phyloP scores from a whole-genome alignment of 1,140 invertebrate species.

The Brachionus angularis region DNA sequence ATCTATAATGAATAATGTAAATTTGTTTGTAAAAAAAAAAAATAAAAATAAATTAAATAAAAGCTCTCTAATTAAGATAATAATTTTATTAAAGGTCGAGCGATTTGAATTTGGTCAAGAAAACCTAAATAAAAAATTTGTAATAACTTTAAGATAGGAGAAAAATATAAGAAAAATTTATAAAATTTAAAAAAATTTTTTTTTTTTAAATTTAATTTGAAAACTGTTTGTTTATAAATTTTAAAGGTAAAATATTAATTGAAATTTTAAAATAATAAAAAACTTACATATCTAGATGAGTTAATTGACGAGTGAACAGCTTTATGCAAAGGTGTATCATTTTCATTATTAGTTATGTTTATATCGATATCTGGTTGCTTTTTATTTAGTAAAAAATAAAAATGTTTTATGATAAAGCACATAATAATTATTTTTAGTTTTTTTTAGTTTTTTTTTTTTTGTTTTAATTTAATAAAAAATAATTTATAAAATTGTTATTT shows the following conservation, averaged over 20 bases:
- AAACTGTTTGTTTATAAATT: neutral
- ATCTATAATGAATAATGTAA: too few relatives aligned
- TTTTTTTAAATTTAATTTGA: too few relatives aligned
- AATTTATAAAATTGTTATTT: neutral
- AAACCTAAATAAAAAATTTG: too few relatives aligned
- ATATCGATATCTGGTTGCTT: conserved; percentile 57
- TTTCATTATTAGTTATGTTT: conserved; percentile 58
- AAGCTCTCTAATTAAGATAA: too few relatives aligned
- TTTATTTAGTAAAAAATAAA: neutral
- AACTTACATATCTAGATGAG: conserved; percentile 40
- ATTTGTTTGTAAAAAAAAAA: conserved; percentile 30
- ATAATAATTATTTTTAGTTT: too few relatives aligned
- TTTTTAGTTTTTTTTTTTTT: too few relatives aligned
- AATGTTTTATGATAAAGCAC: conserved; percentile 37
- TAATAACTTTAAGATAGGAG: too few relatives aligned
- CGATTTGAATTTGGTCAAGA: too few relatives aligned
- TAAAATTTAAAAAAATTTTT: too few relatives aligned
- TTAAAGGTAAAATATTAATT: neutral
- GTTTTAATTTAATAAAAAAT: too few relatives aligned
- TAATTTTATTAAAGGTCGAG: too few relatives aligned
- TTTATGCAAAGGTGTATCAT: conserved; percentile 61
- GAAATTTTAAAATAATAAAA: neutral
- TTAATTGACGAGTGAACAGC: conserved; percentile 58
- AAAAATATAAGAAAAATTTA: too few relatives aligned
- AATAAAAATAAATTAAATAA: conserved; percentile 17